Base-by-base conservation (phyloP, 2,888 invertebrate genomes). In the Drosophila leonis region DNA sequence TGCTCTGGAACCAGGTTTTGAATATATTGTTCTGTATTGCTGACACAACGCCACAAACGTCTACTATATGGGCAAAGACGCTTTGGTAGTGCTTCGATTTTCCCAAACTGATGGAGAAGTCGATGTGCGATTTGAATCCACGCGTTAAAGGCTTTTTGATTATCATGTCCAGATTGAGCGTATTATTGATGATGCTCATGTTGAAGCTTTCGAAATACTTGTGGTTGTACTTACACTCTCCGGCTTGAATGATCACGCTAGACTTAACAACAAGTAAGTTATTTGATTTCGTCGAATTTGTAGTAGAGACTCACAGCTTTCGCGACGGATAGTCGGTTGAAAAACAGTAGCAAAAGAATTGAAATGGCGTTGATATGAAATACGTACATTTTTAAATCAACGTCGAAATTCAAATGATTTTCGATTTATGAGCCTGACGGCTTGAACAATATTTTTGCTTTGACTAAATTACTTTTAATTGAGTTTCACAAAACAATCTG, bases 1-100 rank as follows among this genome's bases (percentile, higher is more conserved):
- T 56, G 63, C 80, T 83, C 1, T 73, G 68, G 29, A 78, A 82
- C 88, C 82, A 91, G 52, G 63, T 62, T 48, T 84, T 83, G 1
- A 90, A 84, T 5, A 91, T 57, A 20, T 74, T 80, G 18, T 35
- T 65, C 15, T 70, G 74, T 10, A 77, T 54, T 1, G 80, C 48
- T 4, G 76, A 64, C 2, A 84, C 68, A 37, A 84, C 56, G 9
- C 39, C 57, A 54, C 91, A 91, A 0, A 75, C 18, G 51, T 91
- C 82, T 0, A 88, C 20, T 29, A 73, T 67, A 8, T 83, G 77
- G 1, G 70, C 18, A 15, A 91, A 84, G 5, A 91, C 71, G 0
- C 80, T 75, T 20, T 86, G 89, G 54, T 83, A 89, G 3, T 70
- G 72, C 27, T 73, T 78, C 0, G 73, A 66, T n/a, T 78, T 77